These are phyloP conservation scores for Neria commutata DNA, from an alignment of 2,888 invertebrate species.

Conservation along the genomic window DNA sequence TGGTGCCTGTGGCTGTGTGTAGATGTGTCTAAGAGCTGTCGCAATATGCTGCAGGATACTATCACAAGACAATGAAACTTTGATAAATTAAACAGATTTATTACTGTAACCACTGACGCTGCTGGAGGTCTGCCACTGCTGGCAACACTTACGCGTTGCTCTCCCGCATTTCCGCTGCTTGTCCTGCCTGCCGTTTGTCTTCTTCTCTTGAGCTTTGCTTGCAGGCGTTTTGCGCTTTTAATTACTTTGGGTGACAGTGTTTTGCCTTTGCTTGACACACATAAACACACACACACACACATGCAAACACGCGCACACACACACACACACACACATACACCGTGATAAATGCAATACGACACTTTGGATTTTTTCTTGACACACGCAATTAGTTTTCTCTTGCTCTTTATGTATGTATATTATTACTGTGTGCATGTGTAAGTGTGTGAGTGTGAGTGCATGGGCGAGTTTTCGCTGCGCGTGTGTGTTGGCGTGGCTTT, in stretches of 20 bases:
- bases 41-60: conserved; percentile 12
- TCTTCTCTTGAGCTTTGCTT: conserved; percentile 5
- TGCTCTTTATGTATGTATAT: too few species aligned
- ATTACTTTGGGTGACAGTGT: conserved; percentile 18
- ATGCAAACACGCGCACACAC: not conserved
- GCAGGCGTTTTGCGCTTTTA: conserved; percentile 15
- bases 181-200: not conserved
- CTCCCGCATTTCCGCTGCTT: too few species aligned
- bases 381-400: conserved; percentile 11
- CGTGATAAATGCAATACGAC: not conserved
- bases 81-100: conserved; percentile 41
- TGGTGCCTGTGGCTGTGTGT: conserved; percentile 3
- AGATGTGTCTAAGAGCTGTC: not conserved
- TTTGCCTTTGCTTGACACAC: too few species aligned
- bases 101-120: too few species aligned
- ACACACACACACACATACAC: conserved; percentile 3
- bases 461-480: not conserved
- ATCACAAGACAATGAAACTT: conserved; percentile 29
- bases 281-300: not conserved
- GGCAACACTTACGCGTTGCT: too few species aligned
- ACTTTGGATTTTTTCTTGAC: conserved; percentile 18
- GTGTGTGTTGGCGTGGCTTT: not conserved
- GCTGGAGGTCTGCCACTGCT: too few species aligned
- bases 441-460: too few species aligned
- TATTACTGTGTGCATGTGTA: too few species aligned